Percentiles rank a stretch among this genome's conserved stretches.
phyloP scores from a whole-genome alignment of 2,888 invertebrate species.

The Ferdinandea cuprea region DNA sequence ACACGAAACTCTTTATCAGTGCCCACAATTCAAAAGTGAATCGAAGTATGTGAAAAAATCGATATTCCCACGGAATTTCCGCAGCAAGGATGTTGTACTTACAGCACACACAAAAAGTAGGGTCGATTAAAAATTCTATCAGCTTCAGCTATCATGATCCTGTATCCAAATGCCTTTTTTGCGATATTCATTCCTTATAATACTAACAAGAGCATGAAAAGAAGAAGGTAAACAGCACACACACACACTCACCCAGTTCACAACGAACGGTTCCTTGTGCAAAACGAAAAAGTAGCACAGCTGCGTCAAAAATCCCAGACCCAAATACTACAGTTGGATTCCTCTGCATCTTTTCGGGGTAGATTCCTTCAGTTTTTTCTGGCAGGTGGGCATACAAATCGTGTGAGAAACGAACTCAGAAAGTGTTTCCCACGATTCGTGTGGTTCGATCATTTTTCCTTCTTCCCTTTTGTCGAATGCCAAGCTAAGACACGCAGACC shows the following conservation, averaged over 20 bases:
- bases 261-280: conserved; percentile 47
- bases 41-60: conserved; percentile 26
- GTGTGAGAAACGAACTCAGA: conserved; percentile 83
- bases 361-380: conserved; percentile 69
- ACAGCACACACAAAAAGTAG: conserved; percentile 37
- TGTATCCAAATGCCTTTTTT: conserved; percentile 43
- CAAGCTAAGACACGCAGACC: conserved; percentile 39
- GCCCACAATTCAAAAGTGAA: conserved; percentile 52
- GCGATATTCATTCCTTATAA: conserved; percentile 42
- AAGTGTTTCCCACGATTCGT: conserved; percentile 82
- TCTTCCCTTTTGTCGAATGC: conserved; percentile 76
- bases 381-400: conserved; percentile 81
- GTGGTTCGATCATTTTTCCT: conserved; percentile 76
- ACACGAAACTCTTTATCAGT: conserved; percentile 40
- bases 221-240: conserved; percentile 35
- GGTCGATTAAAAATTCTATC: conserved; percentile 20
- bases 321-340: conserved; percentile 61
- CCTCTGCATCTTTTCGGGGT: conserved; percentile 59
- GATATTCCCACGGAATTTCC: conserved; percentile 60
- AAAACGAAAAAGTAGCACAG: conserved; percentile 71
- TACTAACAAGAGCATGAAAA: conserved; percentile 53
- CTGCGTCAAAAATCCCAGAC: conserved; percentile 71
- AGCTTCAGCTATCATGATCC: conserved; percentile 50
- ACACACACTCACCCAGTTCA: conserved; percentile 35
- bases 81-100: conserved; percentile 53